phyloP scores from a whole-genome alignment of 2,797 vertebrate genomes.

The Leptoclinus maculatus region DNA sequence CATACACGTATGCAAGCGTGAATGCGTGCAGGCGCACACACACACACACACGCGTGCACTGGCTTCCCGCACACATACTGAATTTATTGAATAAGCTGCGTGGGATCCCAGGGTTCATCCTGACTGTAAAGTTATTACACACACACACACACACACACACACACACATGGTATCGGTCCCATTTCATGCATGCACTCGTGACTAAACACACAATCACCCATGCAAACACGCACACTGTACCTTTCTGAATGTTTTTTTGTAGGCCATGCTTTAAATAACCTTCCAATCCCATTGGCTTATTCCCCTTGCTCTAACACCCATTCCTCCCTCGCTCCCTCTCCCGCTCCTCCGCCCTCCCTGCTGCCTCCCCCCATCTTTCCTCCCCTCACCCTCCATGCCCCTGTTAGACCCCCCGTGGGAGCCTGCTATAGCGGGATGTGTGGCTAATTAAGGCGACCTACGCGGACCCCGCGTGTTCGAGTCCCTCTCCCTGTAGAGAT shows the following conservation, averaged over 20 bases:
- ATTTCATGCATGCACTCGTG: conserved; percentile 16
- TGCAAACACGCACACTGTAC: conserved; percentile 39
- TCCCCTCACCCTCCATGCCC: conserved; percentile 66
- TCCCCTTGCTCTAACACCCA: conserved; percentile 65
- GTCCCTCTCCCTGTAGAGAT: conserved; percentile 72
- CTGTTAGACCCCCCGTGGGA: conserved; percentile 67
- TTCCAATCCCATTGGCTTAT: conserved; percentile 71
- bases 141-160: background rate
- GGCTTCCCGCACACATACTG: background rate
- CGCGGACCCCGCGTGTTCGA: conserved; percentile 63
- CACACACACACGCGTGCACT: background rate
- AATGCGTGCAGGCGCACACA: background rate
- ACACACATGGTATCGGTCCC: conserved; percentile 8
- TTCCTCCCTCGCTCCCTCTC: conserved; percentile 37
- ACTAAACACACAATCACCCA: conserved; percentile 36
- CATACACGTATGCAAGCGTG: conserved; percentile 18
- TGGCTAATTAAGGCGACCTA: conserved; percentile 82
- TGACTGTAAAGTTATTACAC: conserved; percentile 6
- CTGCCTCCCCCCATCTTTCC: conserved; percentile 47
- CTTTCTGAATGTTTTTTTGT: conserved; percentile 74
- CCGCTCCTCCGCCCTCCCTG: conserved; percentile 30
- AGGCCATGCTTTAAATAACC: conserved; percentile 83
- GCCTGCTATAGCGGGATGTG: conserved; percentile 60
- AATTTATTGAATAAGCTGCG: background rate
- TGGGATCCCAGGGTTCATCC: conserved; percentile 14